A percentile compares a stretch with the other conserved stretches of the same genome.
phyloP scores from a whole-genome alignment of 2,797 vertebrate genomes.

The Pangasius macronema region DNA sequence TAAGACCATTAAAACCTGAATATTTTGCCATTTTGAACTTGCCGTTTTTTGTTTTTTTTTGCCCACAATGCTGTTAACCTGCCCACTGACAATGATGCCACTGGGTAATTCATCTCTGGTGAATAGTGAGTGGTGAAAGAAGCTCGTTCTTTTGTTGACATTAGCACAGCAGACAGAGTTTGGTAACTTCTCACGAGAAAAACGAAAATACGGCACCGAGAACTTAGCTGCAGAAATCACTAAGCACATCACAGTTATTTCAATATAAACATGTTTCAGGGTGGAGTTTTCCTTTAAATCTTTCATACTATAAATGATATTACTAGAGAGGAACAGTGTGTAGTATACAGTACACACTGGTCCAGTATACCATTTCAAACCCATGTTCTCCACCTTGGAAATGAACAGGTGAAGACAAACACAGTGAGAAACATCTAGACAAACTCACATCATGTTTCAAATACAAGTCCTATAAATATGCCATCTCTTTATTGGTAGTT shows the following conservation, averaged over 20 bases:
- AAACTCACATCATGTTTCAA: background rate
- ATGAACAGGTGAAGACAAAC: background rate
- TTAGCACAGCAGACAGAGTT: background rate
- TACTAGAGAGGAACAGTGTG: background rate
- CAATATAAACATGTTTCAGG: background rate
- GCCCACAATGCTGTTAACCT: background rate
- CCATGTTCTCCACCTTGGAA: background rate
- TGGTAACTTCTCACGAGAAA: background rate
- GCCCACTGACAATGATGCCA: background rate
- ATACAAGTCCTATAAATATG: conserved; percentile 58
- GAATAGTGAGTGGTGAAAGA: background rate
- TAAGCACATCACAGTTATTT: background rate
- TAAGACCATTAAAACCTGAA: too few species aligned
- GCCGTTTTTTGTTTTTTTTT: too few species aligned
- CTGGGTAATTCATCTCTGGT: background rate
- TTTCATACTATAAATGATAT: background rate
- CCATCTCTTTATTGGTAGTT: conserved; percentile 58
- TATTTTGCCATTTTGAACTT: too few species aligned
- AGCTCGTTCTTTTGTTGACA: background rate
- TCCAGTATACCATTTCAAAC: background rate
- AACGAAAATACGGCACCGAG: background rate
- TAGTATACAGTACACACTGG: background rate
- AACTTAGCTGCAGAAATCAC: background rate
- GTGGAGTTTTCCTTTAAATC: background rate
- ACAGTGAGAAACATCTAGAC: background rate